Evolutionary conservation across 2,113 vertebrate species (phyloP), one percentile per base, ranked within the genome.

Genomic region (Prionailurus bengalensis): DNA sequence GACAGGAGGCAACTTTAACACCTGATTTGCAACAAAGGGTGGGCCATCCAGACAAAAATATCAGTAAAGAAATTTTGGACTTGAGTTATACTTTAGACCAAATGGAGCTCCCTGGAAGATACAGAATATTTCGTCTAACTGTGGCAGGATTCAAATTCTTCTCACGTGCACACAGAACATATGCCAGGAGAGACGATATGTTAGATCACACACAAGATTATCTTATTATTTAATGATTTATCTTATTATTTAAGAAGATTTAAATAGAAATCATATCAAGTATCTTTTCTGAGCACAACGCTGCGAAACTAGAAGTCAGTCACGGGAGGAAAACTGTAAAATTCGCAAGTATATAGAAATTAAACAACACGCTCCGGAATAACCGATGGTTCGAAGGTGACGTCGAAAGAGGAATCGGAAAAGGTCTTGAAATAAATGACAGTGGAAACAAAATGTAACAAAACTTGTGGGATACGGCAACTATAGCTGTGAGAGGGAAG

Each of bases 141-240:
- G 48, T 25, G 15, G 45, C 33, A 36, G 16, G 7, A 53, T 27
- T 0, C 3, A 11, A 33, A 45, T 66, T 31, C 51, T 68, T 16
- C 89, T 91, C n/a, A 0, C 1, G 61, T 1, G 23, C 25, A 2
- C 42, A 19, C 2, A 6, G 16, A 19, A 8, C 16, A 5, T 21
- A 17, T 16, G 7, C 10, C 42, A 9, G n/a, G 45, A 1, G 5
- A 23, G 21, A 91, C 19, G 16, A 66, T 1, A 45, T 17, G 15
- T 33, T n/a, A 12, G 39, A 9, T 14, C 61, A 31, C 25, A 53
- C 42, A 68, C 16, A 51, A 78, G 76, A 79, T 19, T 45, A 76
- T 45, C 39, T 45, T 29, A 4, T 65, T 65, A 45, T 45, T 74
- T 45, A 74, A 45, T 74, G 27, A 29, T 74, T 45, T 29, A 74